Base-by-base conservation (phyloP, 2,797 vertebrate genomes). In the Smutsia temminckii region DNA sequence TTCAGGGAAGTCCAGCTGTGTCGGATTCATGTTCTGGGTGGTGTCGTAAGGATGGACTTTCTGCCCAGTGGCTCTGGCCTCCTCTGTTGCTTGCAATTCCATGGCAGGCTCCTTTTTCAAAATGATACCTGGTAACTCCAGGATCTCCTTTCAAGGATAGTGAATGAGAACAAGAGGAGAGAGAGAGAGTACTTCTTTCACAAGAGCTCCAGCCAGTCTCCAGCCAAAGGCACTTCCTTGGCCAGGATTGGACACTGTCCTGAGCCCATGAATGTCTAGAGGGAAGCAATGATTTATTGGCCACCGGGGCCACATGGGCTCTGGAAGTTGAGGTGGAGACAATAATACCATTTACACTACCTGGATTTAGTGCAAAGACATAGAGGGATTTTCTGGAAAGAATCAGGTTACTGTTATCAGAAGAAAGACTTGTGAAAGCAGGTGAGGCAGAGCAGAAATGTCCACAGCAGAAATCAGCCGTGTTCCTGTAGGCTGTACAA, bases 391-490 rank as follows among this genome's bases (percentile, higher is more conserved):
- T 59, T 34, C 37, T 49, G 51, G 89, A 68, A 34, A 55, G 34
- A 17, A 40, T 20, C 37, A 1, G 1, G 8, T 59, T 16, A 40
- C 13, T 21, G 8, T 23, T 37, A 51, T 20, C 25, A 53, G 25
- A 57, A 57, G 68, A 80, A 29, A 1, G 8, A n/a, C 13, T 16
- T 32, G 6, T 4, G 40, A 20, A 40, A 71, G 78, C 11, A 8
- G 4, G 40, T 17, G 55, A 27, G 55, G 37, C 20, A 37, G 18
- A 7, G 0, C 42, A 8, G 7, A 1, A 13, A 23, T 0, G 8
- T 17, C 55, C 25, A 17, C 13, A 13, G 4, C 3, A 4, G 42
- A 29, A 34, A 34, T 46, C 59, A 2, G 8, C 20, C 34, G 16
- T 10, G 42, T n/a, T 61, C 13, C 20, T 34, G 12, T n/a, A 74